Percentiles rank a stretch among this genome's conserved stretches.
Conservation (phyloP, 30 jellyfish, hydroid and myxozoan species). For the Nemopilema nomurai region DNA sequence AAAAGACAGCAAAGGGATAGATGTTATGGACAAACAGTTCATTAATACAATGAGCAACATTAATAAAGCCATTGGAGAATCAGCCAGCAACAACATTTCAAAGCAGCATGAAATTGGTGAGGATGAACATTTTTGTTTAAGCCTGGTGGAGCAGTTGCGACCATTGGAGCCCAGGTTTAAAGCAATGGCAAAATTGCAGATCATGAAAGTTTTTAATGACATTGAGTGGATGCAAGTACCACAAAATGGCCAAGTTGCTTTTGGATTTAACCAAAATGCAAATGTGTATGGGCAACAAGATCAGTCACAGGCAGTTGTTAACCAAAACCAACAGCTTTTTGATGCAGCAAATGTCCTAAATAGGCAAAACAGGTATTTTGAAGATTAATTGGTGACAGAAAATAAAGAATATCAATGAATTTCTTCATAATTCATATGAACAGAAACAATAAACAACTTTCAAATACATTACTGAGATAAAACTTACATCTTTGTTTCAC, state of each 20-base stretch:
- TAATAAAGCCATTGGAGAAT: slow-evolving; percentile 11
- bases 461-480: too few species aligned
- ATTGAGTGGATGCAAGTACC: slow-evolving; percentile 2
- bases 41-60: slow-evolving; percentile 17
- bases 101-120: slow-evolving; percentile 1
- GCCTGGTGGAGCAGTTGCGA: slow-evolving; percentile 22
- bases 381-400: too few species aligned
- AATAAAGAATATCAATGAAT: too few species aligned
- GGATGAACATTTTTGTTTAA: slow-evolving; percentile 11
- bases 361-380: too few species aligned
- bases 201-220: slow-evolving; percentile 35
- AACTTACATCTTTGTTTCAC: too few species aligned
- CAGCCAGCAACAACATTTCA: slow-evolving; percentile 9
- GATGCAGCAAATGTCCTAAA: not conserved
- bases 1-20: too few species aligned
- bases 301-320: not conserved
- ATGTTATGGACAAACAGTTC: too few species aligned
- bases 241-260: not conserved
- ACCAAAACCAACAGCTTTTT: not conserved
- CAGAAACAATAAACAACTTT: too few species aligned
- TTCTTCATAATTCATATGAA: too few species aligned
- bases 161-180: slow-evolving; percentile 35
- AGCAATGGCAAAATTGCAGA: slow-evolving; percentile 28
- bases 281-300: not conserved
- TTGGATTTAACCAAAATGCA: not conserved